phyloP scores from a whole-genome alignment of 2,797 vertebrate species.

The Bovichtus diacanthus region DNA sequence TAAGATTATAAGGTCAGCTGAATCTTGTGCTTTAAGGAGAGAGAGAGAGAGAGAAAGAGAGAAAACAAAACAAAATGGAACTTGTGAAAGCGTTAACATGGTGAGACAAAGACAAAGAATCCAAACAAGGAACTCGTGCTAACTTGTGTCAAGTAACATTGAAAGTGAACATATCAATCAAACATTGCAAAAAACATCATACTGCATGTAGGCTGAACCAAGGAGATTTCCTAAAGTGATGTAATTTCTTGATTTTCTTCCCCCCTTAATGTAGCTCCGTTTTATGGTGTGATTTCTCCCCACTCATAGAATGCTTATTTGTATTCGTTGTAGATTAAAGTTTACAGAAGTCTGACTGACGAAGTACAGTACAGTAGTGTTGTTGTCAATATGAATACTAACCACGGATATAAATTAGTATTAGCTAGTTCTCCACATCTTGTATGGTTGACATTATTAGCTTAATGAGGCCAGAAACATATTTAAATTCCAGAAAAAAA shows the following conservation, averaged over 20 bases:
- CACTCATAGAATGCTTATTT: neutral
- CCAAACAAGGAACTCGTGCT: conserved; percentile 83
- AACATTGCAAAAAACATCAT: conserved; percentile 86
- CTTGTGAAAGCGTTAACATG: conserved; percentile 94
- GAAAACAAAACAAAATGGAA: conserved; percentile 88
- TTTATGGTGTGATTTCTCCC: neutral
- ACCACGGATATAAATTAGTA: neutral
- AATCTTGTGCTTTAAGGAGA: conserved; percentile 90
- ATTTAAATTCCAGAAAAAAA: neutral
- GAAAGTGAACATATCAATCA: conserved; percentile 89
- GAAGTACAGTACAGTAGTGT: no score
- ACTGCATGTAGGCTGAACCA: conserved; percentile 97
- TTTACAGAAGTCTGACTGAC: no score
- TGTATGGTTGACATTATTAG: neutral
- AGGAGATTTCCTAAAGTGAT: conserved; percentile 60
- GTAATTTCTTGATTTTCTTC: neutral
- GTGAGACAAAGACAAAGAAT: conserved; percentile 81
- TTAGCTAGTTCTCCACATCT: neutral
- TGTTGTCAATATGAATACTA: neutral
- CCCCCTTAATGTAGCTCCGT: neutral
- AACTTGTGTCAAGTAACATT: conserved; percentile 88
- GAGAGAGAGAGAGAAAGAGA: conserved; percentile 81
- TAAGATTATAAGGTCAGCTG: conserved; percentile 98
- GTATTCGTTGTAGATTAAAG: neutral
- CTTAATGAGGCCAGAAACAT: neutral